These are phyloP conservation scores for Pelobates fuscus DNA, from an alignment of 2,113 vertebrate genomes.

Conservation along the genomic window DNA sequence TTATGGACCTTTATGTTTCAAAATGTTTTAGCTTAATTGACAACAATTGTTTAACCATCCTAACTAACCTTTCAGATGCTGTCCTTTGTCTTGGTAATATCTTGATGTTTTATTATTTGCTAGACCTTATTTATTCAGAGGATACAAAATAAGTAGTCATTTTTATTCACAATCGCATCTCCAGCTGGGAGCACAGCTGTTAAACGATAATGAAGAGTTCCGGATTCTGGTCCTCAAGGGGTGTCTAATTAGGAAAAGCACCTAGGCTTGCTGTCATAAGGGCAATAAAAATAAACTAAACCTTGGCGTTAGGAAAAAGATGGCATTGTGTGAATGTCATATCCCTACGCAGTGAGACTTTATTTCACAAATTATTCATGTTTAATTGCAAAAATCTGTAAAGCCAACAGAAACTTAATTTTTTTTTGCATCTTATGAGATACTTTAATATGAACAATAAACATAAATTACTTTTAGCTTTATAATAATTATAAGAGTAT, in stretches of 20 bases:
- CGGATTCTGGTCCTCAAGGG: conserved; percentile 62
- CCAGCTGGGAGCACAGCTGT: conserved; percentile 73
- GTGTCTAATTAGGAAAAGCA: conserved; percentile 63
- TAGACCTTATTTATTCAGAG: conserved; percentile 60
- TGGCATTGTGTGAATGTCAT: conserved; percentile 44
- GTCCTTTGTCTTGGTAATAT: conserved; percentile 55
- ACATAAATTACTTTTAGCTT: no score
- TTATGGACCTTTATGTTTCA: no score
- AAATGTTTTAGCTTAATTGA: no score
- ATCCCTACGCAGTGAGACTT: conserved; percentile 12
- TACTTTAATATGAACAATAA: no score
- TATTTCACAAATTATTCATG: conserved; percentile 37
- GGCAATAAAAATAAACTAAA: conserved; percentile 47
- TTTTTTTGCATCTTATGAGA: no score
- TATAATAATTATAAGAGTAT: no score
- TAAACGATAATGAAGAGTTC: conserved; percentile 59
- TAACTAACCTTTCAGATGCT: conserved; percentile 16
- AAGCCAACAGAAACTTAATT: conserved; percentile 46
- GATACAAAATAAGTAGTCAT: conserved; percentile 66
- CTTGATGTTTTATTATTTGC: conserved; percentile 59
- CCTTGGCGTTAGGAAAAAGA: conserved; percentile 36
- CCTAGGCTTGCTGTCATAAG: conserved; percentile 55
- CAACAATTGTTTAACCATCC: not conserved
- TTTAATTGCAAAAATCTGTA: conserved; percentile 42
- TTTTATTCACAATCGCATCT: conserved; percentile 66